Evolutionary conservation across 2,888 invertebrate genomes (phyloP), one percentile per base, ranked within the genome.

Genomic region (Mesoligia furuncula): DNA sequence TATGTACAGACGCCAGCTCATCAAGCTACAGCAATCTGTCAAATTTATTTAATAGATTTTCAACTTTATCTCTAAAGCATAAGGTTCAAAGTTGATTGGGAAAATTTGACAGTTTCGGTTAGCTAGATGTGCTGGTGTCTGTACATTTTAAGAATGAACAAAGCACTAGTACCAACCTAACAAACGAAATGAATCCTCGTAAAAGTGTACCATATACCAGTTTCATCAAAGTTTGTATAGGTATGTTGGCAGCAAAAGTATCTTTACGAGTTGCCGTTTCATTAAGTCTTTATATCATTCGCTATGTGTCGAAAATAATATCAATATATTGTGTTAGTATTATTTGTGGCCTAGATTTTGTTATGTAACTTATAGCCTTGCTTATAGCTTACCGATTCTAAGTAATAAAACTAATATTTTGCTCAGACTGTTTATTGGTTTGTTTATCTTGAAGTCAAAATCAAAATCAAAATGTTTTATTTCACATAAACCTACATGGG

Each of bases 161-260:
- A n/a, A 61, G 13, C n/a, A 31, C 61, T 45, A 48, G 45, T 66
- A 42, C 61, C 59, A 39, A 70, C 39, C n/a, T 57, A 69, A 74
- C 54, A 61, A 42, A 70, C 15, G 27, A 78, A 80, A 77, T 80
- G 70, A 42, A 75, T n/a, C 27, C 64, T 79, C 75, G 61, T 80
- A 85, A 80, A 84, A 75, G 66, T 66, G 57, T 57, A 54, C 31
- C 61, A 39, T 45, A 61, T 31, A 57, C 42, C 36, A 11, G 61
- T 75, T 76, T 74, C 76, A 83, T 75, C 64, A 75, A 17, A 62
- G 20, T 73, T 80, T 69, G 72, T 75, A 13, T 13, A 11, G 0
- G 42, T 42, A 77, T 77, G 75, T 67, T 61, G 73, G 75, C 24
- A 73, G 68, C 73, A 66, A 75, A 69, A 84, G 69, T 54, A 64